Evolutionary conservation across 2,797 vertebrate genomes (phyloP), one percentile per base, ranked within the genome.

Genomic region (Sebastolobus altivelis): DNA sequence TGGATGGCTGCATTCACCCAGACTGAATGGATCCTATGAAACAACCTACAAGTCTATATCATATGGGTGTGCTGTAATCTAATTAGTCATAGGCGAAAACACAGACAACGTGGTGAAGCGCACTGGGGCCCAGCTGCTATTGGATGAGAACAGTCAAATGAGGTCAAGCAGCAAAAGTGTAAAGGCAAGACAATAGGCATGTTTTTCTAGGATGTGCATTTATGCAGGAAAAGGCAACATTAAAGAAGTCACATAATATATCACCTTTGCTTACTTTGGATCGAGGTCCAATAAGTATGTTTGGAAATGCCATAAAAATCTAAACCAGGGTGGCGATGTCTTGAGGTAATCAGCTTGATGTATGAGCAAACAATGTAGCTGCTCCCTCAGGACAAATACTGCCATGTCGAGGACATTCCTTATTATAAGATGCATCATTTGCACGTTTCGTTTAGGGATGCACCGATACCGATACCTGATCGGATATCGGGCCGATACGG

Each of bases 41-140:
- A 29, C 65, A 52, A 75, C 77, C 66, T 71, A 61, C 68, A 54
- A 58, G 70, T 79, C 84, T 68, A 69, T 20, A 75, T 83, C 92
- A 90, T 88, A 88, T 79, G 82, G 81, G 49, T 69, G 59, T 69
- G 77, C 61, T 65, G 65, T 90, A 81, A 90, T 92, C 87, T 79
- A 89, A 94, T 92, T 92, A 93, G 83, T 76, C 77, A 81, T 22
- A 72, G 77, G 49, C 20, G 7, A 76, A 74, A 80, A 80, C 75
- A 73, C 82, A 73, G 81, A 59, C 65, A 33, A 71, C 40, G 27
- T 11, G 62, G 65, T 54, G n/a, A 38, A 75, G 75, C 29, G 43
- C 82, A 79, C 35, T 14, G 20, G 72, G 82, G 75, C 37, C 55
- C 6, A 2, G 68, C 27, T 46, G 63, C 77, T 35, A 52, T 16